Evolutionary conservation across 2,113 vertebrate species (phyloP).

Genomic region (Ceyx melanurus): DNA sequence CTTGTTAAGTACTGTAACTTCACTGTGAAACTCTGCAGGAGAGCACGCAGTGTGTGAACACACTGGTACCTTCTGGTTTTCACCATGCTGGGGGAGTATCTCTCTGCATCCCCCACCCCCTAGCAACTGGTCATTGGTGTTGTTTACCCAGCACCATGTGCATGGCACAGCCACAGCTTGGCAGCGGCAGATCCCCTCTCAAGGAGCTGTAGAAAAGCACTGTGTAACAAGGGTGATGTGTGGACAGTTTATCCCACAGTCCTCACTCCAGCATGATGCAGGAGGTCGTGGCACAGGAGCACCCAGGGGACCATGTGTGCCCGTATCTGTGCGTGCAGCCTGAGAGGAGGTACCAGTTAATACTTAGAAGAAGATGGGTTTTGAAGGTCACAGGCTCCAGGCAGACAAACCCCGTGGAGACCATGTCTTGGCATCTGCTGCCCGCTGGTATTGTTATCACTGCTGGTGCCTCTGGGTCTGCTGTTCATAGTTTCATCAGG

Average conservation of each 20-base stretch:
- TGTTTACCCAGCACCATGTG: neutral
- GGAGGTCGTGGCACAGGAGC: neutral
- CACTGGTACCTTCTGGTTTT: neutral
- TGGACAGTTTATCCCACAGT: neutral
- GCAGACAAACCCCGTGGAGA: neutral
- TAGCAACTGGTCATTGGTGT: neutral
- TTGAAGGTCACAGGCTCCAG: neutral
- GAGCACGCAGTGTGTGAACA: neutral
- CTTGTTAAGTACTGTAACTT: neutral
- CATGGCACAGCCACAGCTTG: neutral
- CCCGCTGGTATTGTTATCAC: accelerated
- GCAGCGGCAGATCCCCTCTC: accelerated
- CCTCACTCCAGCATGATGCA: neutral
- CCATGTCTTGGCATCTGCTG: neutral
- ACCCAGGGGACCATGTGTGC: accelerated
- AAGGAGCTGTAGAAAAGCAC: neutral
- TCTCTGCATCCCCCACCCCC: neutral
- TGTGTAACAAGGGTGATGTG: accelerated
- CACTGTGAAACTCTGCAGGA: neutral
- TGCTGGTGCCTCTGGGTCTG: neutral
- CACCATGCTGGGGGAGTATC: neutral
- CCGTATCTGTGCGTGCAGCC: accelerated
- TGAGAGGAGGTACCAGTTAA: neutral
- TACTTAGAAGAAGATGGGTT: neutral
- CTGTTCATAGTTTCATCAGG: neutral